phyloP scores from a whole-genome alignment of 2,797 vertebrate species.

The Hoplostethus atlanticus region DNA sequence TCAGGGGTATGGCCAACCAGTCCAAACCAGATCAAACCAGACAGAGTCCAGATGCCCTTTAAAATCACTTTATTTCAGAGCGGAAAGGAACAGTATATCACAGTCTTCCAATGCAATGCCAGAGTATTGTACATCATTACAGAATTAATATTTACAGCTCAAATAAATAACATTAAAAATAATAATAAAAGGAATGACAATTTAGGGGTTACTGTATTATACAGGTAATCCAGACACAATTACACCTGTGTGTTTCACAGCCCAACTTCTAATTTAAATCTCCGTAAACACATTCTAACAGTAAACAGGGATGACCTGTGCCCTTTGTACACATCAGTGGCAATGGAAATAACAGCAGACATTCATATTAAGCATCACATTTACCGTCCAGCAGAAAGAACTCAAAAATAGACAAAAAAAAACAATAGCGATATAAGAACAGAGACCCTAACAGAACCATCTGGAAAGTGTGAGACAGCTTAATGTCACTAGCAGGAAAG shows the following conservation, averaged over 20 bases:
- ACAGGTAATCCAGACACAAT: constrained; percentile 62
- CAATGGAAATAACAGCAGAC: constrained; percentile 56
- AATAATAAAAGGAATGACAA: constrained; percentile 63
- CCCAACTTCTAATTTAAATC: constrained; percentile 33
- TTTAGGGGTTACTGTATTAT: constrained; percentile 51
- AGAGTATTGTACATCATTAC: constrained; percentile 74
- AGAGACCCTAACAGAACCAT: constrained; percentile 46
- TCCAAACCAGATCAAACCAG: constrained; percentile 51
- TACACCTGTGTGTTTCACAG: constrained; percentile 54
- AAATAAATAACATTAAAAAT: constrained; percentile 80
- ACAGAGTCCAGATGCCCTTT: constrained; percentile 59
- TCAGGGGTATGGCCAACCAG: neutral
- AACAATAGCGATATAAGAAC: constrained; percentile 12
- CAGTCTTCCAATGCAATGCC: constrained; percentile 77
- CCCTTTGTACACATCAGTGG: constrained; percentile 20
- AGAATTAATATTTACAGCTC: constrained; percentile 84
- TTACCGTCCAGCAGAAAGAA: constrained; percentile 31
- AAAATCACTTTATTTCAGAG: constrained; percentile 86
- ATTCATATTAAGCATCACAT: constrained; percentile 58
- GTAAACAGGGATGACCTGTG: constrained; percentile 18
- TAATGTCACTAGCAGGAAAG: constrained; percentile 38
- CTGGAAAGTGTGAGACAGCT: constrained; percentile 37
- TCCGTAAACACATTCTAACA: constrained; percentile 24
- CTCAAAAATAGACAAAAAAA: neutral
- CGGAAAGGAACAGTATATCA: constrained; percentile 70